A percentile compares a stretch with the other conserved stretches of the same genome.
Evolutionary conservation across 2,888 invertebrate species (phyloP).

Genomic region (Drosophila phalerata): DNA sequence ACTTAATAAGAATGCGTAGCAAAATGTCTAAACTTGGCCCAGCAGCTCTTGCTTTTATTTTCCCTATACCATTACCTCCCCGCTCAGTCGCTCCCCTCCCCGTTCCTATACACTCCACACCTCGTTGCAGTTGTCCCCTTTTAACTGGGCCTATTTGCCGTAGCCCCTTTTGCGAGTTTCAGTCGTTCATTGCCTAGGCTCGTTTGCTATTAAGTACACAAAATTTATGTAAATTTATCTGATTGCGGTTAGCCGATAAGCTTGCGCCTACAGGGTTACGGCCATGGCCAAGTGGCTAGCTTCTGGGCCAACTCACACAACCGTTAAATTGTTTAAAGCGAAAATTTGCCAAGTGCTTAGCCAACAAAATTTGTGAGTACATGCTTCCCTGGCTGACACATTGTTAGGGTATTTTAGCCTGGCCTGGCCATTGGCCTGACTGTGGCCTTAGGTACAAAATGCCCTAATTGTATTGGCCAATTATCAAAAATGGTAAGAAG

Average conservation of each 20-base stretch:
- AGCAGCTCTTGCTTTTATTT: not conserved
- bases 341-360: slow-evolving; percentile 64
- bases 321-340: slow-evolving; percentile 76
- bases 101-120: not conserved
- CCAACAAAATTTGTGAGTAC: not conserved
- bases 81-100: not conserved
- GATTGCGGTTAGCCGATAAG: slow-evolving; percentile 72
- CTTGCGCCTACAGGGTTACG: slow-evolving; percentile 16
- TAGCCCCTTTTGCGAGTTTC: slow-evolving; percentile 4
- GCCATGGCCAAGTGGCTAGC: slow-evolving; percentile 31
- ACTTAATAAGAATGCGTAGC: not conserved
- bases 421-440: slow-evolving; percentile 4
- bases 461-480: slow-evolving; percentile 24
- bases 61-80: not conserved
- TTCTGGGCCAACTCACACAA: slow-evolving; percentile 41
- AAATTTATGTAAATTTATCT: slow-evolving; percentile 73
- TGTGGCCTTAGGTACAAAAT: not conserved
- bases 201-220: slow-evolving; percentile 55
- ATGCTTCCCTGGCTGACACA: not conserved
- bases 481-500: slow-evolving; percentile 8
- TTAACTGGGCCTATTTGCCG: not conserved
- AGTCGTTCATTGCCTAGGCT: slow-evolving; percentile 21
- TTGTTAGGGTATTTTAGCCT: not conserved
- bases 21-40: not conserved
- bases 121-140: not conserved